phyloP scores from a whole-genome alignment of 2,113 vertebrate species.

The Eubucco bourcierii region DNA sequence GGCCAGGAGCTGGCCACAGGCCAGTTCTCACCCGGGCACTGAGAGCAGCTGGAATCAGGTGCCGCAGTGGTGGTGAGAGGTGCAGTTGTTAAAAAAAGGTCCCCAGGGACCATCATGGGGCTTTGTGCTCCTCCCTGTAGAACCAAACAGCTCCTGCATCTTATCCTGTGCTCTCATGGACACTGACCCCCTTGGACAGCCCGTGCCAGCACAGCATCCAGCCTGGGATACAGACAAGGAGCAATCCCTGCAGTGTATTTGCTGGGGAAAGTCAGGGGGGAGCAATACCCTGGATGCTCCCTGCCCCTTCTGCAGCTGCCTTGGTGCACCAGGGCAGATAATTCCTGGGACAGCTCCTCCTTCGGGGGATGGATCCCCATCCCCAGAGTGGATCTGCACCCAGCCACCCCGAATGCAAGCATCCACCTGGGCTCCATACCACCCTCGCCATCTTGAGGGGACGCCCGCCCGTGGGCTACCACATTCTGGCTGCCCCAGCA shows the following conservation, averaged over 20 bases:
- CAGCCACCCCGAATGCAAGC: neutral
- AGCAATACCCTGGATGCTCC: rapidly evolving
- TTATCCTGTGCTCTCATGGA: neutral
- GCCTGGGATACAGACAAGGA: neutral
- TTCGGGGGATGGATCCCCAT: neutral
- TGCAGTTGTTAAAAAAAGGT: neutral
- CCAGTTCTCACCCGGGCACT: neutral
- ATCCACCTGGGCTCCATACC: rapidly evolving
- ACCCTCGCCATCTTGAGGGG: neutral
- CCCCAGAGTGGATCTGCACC: neutral
- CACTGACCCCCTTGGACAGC: neutral
- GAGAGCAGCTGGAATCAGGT: slow-evolving; percentile 6
- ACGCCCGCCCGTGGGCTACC: neutral
- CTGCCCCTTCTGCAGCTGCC: neutral
- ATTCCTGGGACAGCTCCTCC: neutral
- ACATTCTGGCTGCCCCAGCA: neutral
- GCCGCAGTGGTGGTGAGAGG: slow-evolving; percentile 16
- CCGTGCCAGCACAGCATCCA: neutral
- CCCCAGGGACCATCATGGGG: neutral
- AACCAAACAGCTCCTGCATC: neutral
- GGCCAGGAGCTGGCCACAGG: neutral
- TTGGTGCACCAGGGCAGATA: rapidly evolving
- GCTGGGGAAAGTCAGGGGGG: rapidly evolving
- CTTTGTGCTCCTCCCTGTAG: neutral
- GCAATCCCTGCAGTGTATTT: neutral